phyloP scores from a whole-genome alignment of 2,113 vertebrate species.

The Glaucomys volans region DNA sequence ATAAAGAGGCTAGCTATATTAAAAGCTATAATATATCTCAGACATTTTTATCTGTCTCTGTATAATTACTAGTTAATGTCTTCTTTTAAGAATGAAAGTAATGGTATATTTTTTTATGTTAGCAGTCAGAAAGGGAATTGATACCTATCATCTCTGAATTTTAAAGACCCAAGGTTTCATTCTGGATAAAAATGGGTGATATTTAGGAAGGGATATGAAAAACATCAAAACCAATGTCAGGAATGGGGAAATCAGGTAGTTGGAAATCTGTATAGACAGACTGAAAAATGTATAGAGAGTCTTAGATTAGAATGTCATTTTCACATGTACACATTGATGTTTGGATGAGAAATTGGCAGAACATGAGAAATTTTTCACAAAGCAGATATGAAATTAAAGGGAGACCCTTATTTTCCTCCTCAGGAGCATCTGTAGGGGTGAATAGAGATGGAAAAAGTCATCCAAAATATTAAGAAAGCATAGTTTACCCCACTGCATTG shows the following conservation, averaged over 20 bases:
- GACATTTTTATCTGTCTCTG: background rate
- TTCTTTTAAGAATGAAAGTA: constrained; percentile 21
- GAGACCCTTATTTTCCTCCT: background rate
- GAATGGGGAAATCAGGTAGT: background rate
- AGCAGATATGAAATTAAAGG: background rate
- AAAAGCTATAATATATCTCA: background rate
- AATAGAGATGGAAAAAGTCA: background rate
- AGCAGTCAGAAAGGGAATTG: background rate
- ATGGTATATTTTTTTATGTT: background rate
- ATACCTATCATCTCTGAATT: background rate
- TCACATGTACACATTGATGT: accelerated
- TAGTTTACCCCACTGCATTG: background rate
- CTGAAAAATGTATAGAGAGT: background rate
- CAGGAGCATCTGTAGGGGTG: background rate
- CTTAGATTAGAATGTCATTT: background rate
- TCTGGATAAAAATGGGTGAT: background rate
- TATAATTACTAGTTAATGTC: background rate
- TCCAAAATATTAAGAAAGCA: background rate
- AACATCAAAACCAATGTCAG: background rate
- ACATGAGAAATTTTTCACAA: background rate
- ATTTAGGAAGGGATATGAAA: background rate
- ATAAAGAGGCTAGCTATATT: background rate
- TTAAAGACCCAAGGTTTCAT: background rate
- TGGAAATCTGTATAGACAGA: background rate
- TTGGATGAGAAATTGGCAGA: background rate